A percentile compares a stretch with the other conserved stretches of the same genome.
phyloP scores from a whole-genome alignment of 2,113 vertebrate genomes.

The Labeo rohita region DNA sequence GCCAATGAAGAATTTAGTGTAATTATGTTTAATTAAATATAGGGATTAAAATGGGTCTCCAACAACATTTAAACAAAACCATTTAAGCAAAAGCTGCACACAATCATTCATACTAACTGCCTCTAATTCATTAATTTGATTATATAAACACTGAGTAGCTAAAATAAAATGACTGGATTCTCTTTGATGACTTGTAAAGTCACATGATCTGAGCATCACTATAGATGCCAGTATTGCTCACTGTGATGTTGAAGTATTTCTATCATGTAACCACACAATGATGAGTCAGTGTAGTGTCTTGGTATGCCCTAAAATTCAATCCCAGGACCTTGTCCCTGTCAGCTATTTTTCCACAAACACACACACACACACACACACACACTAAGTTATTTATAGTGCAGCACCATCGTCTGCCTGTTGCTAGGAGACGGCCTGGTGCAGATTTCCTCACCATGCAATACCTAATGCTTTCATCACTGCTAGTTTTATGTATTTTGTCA shows the following conservation, averaged over 20 bases:
- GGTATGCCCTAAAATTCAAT: slow-evolving; percentile 51
- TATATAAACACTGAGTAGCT: not conserved
- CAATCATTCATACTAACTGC: not conserved
- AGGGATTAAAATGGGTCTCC: not conserved
- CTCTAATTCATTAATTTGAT: not conserved
- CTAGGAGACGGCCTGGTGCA: slow-evolving; percentile 70
- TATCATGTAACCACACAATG: slow-evolving; percentile 12
- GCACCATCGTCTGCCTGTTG: slow-evolving; percentile 69
- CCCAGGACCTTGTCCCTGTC: slow-evolving; percentile 47
- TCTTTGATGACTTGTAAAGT: not conserved
- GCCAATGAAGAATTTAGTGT: not conserved
- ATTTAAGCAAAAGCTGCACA: not conserved
- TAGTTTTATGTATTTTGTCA: slow-evolving; percentile 52
- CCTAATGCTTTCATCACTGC: slow-evolving; percentile 64
- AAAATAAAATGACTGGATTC: not conserved
- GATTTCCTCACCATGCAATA: slow-evolving; percentile 59
- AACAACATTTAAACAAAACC: not conserved
- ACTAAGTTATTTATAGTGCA: slow-evolving; percentile 71
- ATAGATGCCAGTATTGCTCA: not conserved
- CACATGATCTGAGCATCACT: not conserved
- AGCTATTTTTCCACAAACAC: slow-evolving; percentile 55
- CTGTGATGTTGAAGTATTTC: not conserved
- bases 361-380: slow-evolving; percentile 32
- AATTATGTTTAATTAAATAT: not conserved
- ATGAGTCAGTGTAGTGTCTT: slow-evolving; percentile 44